Conservation (phyloP, 2,888 invertebrate genomes). For the Amphiduros pacificus region DNA sequence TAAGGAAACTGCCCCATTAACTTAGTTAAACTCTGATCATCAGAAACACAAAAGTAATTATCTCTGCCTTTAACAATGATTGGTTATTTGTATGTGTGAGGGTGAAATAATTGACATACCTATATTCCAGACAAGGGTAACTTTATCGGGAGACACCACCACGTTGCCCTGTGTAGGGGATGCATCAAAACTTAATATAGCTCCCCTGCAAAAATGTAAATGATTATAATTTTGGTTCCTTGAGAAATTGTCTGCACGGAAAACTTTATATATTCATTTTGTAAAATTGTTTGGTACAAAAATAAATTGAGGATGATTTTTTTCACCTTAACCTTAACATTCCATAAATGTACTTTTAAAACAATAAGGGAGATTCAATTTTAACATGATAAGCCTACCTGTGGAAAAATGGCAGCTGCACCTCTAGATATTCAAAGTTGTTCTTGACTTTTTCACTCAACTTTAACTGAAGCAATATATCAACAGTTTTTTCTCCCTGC, state of each 20-base stretch:
- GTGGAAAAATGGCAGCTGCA: slow-evolving; percentile 48
- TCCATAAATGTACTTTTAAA: too few relatives aligned
- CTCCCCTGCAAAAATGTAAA: slow-evolving; percentile 15
- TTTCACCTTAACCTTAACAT: too few relatives aligned
- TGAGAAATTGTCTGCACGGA: not conserved
- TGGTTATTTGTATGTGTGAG: too few relatives aligned
- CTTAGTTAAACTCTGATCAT: too few relatives aligned
- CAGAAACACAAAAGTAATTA: too few relatives aligned
- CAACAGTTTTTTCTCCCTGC: slow-evolving; percentile 27
- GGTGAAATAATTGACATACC: slow-evolving; percentile 29
- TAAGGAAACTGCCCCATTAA: too few relatives aligned
- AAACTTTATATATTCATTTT: not conserved
- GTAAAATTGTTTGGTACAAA: too few relatives aligned
- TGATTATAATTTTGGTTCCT: not conserved
- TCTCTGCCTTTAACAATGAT: too few relatives aligned
- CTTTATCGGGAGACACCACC: slow-evolving; percentile 41
- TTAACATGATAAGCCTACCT: slow-evolving; percentile 31
- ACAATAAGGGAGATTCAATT: too few relatives aligned
- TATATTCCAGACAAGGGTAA: slow-evolving; percentile 49
- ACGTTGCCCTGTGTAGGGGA: slow-evolving; percentile 43
- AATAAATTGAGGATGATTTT: too few relatives aligned
- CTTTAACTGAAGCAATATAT: slow-evolving; percentile 33
- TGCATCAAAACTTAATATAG: slow-evolving; percentile 39
- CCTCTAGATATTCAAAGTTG: slow-evolving; percentile 50
- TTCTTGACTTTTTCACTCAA: slow-evolving; percentile 44